These are phyloP conservation scores for Vidua chalybeata DNA, from an alignment of 2,113 vertebrate genomes.

Conservation along the genomic window DNA sequence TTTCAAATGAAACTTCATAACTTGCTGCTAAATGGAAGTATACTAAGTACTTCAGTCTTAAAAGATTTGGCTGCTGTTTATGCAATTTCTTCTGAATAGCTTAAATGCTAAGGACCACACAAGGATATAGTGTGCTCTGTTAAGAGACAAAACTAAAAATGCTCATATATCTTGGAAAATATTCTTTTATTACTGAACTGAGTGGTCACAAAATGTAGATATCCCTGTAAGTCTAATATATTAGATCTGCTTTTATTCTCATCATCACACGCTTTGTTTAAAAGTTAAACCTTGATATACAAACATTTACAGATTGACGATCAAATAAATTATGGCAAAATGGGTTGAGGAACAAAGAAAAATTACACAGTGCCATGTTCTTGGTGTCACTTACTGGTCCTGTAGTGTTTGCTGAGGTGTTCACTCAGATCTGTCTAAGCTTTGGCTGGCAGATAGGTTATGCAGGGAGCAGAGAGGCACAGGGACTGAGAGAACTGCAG, in stretches of 20 bases:
- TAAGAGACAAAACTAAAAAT: not conserved
- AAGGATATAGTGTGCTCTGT: not conserved
- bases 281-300: not conserved
- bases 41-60: not conserved
- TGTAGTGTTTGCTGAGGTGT: not conserved
- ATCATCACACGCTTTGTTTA: not conserved
- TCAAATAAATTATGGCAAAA: not conserved
- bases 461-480: not conserved
- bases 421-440: not conserved
- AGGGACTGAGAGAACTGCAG: not conserved
- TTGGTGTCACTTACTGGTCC: not conserved
- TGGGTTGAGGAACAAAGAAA: not conserved
- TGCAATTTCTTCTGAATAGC: not conserved
- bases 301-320: not conserved
- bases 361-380: not conserved
- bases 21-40: conserved; percentile 38
- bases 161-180: not conserved
- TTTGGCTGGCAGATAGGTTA: not conserved
- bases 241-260: not conserved
- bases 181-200: not conserved
- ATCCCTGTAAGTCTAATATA: not conserved
- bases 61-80: not conserved
- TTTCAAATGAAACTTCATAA: conserved; percentile 48
- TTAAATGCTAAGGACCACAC: not conserved
- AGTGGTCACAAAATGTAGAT: not conserved